Evolutionary conservation across 2,113 vertebrate genomes (phyloP).

Genomic region (Pygathrix nemaeus): DNA sequence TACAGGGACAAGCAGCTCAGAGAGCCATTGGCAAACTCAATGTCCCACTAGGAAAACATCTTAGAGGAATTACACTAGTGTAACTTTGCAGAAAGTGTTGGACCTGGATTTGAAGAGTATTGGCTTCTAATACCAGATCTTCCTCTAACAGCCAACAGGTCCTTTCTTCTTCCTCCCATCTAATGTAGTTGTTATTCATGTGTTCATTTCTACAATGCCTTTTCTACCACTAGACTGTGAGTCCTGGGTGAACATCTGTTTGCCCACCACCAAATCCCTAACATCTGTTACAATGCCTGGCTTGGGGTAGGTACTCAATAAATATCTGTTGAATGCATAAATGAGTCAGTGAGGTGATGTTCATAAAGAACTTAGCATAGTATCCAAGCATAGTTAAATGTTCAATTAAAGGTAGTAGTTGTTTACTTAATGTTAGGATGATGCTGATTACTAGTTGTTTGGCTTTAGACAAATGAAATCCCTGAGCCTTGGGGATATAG

Average conservation of each 20-base stretch:
- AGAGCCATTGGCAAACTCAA: not conserved
- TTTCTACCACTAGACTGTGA: not conserved
- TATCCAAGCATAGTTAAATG: not conserved
- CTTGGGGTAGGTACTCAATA: not conserved
- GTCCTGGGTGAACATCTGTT: not conserved
- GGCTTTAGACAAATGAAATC: not conserved
- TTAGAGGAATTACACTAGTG: not conserved
- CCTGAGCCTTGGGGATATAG: not conserved
- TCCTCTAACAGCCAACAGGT: not conserved
- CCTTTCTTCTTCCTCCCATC: not conserved
- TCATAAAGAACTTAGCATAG: not conserved
- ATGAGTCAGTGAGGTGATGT: not conserved
- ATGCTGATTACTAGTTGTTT: not conserved
- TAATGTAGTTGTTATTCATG: not conserved
- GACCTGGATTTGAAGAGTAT: not conserved
- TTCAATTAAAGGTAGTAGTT: not conserved
- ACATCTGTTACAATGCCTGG: not conserved
- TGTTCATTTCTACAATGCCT: not conserved
- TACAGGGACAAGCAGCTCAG: not conserved
- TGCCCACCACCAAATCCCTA: not conserved
- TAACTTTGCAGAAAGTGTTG: not conserved
- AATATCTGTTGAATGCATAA: not conserved
- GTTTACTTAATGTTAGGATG: not conserved
- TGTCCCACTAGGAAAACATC: not conserved
- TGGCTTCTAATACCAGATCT: not conserved